Evolutionary conservation across 2,113 vertebrate species (phyloP).

Genomic region (Hyaena hyaena): DNA sequence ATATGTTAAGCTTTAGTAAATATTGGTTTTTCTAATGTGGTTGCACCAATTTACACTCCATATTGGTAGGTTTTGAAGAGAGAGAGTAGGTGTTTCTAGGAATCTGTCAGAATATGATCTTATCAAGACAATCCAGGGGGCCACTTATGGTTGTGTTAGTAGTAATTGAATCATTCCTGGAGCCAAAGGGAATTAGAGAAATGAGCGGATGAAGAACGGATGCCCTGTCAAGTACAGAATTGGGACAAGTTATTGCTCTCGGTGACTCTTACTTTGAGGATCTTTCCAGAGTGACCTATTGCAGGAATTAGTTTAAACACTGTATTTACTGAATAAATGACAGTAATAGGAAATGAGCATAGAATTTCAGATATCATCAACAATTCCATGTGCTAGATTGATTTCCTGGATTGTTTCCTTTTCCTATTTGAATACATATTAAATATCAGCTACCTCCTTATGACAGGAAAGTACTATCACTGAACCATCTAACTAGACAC

Average conservation of each 20-base stretch:
- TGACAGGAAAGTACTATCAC: constrained; percentile 49
- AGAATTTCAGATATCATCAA: constrained; percentile 48
- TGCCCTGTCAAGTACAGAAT: not conserved
- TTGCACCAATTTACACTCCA: constrained; percentile 8
- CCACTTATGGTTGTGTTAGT: not conserved
- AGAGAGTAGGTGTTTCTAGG: not conserved
- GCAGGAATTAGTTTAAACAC: not conserved
- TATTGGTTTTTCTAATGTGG: not conserved
- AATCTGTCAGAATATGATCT: not conserved
- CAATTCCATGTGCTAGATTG: not conserved
- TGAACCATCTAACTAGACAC: constrained; percentile 41
- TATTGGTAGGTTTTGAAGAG: constrained; percentile 11
- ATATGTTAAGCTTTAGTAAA: constrained; percentile 50
- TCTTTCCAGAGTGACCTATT: not conserved
- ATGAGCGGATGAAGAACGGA: not conserved
- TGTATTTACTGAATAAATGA: not conserved
- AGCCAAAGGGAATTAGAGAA: not conserved
- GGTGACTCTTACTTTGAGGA: not conserved
- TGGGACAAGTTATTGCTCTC: not conserved
- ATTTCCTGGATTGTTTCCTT: constrained; percentile 62
- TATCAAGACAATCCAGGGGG: not conserved
- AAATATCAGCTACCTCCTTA: constrained; percentile 63
- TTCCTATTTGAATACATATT: constrained; percentile 61
- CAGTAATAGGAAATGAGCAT: not conserved
- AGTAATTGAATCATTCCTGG: not conserved